These are phyloP conservation scores for Aplysia californica DNA, from an alignment of 1,140 invertebrate species.

Conservation along the genomic window DNA sequence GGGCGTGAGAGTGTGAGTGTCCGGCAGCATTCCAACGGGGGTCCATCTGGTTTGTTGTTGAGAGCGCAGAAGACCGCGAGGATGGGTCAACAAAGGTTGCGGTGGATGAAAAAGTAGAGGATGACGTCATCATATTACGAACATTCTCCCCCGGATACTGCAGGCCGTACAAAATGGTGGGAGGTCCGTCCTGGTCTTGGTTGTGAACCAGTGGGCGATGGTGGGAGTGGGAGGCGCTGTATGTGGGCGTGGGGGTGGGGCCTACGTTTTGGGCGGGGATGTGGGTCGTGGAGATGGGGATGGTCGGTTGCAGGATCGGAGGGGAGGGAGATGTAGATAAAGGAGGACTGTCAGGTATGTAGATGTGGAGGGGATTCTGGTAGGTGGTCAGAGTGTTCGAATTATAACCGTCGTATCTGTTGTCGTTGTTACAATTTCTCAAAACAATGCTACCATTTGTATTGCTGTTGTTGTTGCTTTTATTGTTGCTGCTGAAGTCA, in stretches of 20 bases:
- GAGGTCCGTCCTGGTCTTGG: neutral
- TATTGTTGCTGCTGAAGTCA: too few species aligned
- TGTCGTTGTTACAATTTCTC: too few species aligned
- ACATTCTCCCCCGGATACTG: neutral
- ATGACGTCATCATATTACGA: neutral
- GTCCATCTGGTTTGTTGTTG: neutral
- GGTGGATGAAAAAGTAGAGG: too few species aligned
- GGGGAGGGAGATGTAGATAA: neutral
- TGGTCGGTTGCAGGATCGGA: neutral
- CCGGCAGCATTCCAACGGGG: neutral
- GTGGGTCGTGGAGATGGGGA: neutral
- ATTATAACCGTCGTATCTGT: too few species aligned
- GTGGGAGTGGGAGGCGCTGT: neutral
- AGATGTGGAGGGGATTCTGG: constrained; percentile 15
- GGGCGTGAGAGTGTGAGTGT: neutral
- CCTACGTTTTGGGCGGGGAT: neutral
- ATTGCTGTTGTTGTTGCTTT: too few species aligned
- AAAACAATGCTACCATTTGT: too few species aligned
- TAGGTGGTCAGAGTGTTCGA: neutral
- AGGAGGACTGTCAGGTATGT: neutral
- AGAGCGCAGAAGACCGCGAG: too few species aligned
- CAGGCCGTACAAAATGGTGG: constrained; percentile 1
- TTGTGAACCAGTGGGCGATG: neutral
- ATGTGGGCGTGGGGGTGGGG: neutral
- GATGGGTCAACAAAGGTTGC: too few species aligned